A percentile compares a stretch with the other conserved stretches of the same genome.
Evolutionary conservation across 2,888 invertebrate species (phyloP).

Genomic region (Hipparchia sbordonii): DNA sequence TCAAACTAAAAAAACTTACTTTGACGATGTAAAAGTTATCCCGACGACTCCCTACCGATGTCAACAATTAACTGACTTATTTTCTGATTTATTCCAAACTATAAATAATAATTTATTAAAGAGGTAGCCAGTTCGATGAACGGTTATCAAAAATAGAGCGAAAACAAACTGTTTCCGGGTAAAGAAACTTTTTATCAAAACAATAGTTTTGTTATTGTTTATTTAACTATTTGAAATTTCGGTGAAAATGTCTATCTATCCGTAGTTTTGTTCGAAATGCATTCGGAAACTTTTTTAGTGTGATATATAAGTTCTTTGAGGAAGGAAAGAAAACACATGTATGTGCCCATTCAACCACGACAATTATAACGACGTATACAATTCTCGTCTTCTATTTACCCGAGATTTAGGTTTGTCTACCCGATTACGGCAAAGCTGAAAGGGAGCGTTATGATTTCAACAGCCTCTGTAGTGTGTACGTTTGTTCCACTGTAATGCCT

Average conservation of each 20-base stretch:
- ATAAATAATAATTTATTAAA: not conserved
- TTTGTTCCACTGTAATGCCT: no score
- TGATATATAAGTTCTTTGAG: constrained; percentile 19
- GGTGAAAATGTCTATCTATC: not conserved
- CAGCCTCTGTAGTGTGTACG: no score
- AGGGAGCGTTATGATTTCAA: no score
- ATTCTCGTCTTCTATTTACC: no score
- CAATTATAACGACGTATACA: no score
- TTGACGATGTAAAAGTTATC: not conserved
- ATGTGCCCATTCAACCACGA: constrained; percentile 1
- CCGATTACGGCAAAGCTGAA: no score
- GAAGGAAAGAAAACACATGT: constrained; percentile 11
- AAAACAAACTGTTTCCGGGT: not conserved
- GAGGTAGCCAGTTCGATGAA: constrained; percentile 7
- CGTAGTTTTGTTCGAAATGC: constrained; percentile 11
- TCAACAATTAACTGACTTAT: not conserved
- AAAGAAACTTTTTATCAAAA: not conserved
- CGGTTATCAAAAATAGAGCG: constrained; percentile 21
- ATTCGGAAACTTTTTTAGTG: constrained; percentile 2
- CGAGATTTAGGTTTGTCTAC: no score
- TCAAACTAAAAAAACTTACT: constrained; percentile 9
- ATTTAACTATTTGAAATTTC: not conserved
- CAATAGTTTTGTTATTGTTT: not conserved
- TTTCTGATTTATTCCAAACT: constrained; percentile 7
- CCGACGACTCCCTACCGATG: not conserved